Conservation (phyloP, 1,140 invertebrate genomes). For the Theocolax elegans region DNA sequence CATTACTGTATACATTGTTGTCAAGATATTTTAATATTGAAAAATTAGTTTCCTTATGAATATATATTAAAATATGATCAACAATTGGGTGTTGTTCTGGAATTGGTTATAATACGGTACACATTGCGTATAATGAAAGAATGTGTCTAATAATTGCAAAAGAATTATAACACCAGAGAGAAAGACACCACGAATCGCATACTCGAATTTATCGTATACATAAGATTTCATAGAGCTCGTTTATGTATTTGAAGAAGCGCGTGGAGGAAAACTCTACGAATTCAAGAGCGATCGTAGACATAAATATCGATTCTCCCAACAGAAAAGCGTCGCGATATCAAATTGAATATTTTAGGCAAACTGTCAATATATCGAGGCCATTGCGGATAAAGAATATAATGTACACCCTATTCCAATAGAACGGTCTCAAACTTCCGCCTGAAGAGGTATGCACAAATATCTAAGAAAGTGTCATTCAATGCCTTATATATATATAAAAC, state of each 20-base stretch:
- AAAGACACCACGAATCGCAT: too few species aligned
- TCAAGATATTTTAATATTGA: too few species aligned
- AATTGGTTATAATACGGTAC: too few species aligned
- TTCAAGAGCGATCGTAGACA: slow-evolving; percentile 34
- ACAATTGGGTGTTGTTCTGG: too few species aligned
- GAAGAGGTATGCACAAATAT: slow-evolving; percentile 3
- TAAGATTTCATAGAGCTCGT: slow-evolving; percentile 30
- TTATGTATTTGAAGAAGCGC: slow-evolving; percentile 29
- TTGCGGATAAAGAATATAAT: slow-evolving; percentile 39
- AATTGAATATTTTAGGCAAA: slow-evolving; percentile 40
- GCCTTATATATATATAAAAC: too few species aligned
- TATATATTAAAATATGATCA: too few species aligned
- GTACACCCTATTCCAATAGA: slow-evolving; percentile 6
- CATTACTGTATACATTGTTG: too few species aligned
- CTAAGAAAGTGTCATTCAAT: background rate
- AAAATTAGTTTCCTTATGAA: too few species aligned
- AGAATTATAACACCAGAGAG: slow-evolving; percentile 9
- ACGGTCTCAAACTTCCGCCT: slow-evolving; percentile 2
- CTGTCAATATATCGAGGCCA: slow-evolving; percentile 33
- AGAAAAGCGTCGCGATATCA: slow-evolving; percentile 34
- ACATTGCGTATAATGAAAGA: too few species aligned
- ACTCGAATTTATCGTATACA: slow-evolving; percentile 2
- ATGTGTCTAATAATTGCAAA: background rate
- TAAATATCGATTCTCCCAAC: slow-evolving; percentile 34
- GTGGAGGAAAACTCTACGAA: too few species aligned